These are phyloP conservation scores for Serripes groenlandicus DNA, from an alignment of 2,888 invertebrate genomes.

Conservation along the genomic window DNA sequence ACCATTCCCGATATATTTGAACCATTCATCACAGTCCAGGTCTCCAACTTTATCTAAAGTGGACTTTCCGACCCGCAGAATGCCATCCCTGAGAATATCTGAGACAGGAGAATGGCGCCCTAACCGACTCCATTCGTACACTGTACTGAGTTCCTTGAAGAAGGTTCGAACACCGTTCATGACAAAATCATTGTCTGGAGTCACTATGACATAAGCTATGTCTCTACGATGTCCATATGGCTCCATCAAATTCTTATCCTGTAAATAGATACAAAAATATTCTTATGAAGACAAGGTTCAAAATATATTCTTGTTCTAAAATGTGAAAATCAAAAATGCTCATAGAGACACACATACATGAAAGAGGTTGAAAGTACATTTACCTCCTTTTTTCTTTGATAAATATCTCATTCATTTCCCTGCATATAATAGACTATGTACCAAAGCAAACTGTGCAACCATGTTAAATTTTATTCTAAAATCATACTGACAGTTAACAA, in stretches of 20 bases:
- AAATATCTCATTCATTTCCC: too few relatives aligned
- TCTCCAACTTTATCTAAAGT: conserved; percentile 89
- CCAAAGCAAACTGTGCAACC: too few relatives aligned
- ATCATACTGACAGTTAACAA: too few relatives aligned
- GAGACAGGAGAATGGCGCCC: conserved; percentile 97
- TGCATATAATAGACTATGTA: too few relatives aligned
- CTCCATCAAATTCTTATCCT: conserved; percentile 97
- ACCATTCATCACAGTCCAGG: conserved; percentile 95
- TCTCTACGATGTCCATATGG: conserved; percentile 98
- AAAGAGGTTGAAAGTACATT: too few relatives aligned
- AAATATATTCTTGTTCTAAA: too few relatives aligned
- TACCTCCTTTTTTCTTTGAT: too few relatives aligned
- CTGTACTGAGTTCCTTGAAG: conserved; percentile 96
- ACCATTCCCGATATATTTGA: conserved; percentile 92
- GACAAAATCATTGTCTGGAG: conserved; percentile 95
- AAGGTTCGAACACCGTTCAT: conserved; percentile 93
- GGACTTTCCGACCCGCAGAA: conserved; percentile 92
- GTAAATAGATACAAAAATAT: conserved; percentile 56
- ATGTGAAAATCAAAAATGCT: too few relatives aligned
- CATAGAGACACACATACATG: too few relatives aligned
- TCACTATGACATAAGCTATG: conserved; percentile 97
- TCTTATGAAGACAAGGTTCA: too few relatives aligned
- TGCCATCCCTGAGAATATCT: conserved; percentile 93
- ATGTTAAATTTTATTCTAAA: too few relatives aligned
- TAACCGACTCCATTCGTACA: conserved; percentile 97